These are phyloP conservation scores for Crocodylus rhombifer DNA, from an alignment of 2,797 vertebrate genomes.

Conservation along the genomic window DNA sequence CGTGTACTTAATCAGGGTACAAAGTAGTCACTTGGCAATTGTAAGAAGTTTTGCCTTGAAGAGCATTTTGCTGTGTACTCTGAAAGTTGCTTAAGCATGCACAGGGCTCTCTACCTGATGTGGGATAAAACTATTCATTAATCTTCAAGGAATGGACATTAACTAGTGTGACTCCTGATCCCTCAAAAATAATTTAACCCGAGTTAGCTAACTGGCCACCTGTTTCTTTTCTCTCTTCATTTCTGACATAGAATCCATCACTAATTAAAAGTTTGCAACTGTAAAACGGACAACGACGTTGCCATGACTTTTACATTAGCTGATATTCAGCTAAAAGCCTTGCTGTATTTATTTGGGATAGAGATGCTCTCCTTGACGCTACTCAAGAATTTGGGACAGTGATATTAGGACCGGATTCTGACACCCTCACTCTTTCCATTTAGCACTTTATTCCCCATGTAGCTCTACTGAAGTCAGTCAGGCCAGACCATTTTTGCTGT, in stretches of 20 bases:
- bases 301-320: background rate
- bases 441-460: background rate
- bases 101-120: too few species aligned
- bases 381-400: background rate
- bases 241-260: background rate
- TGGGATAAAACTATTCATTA: background rate
- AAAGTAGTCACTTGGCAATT: background rate
- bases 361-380: background rate
- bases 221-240: background rate
- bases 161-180: rapidly evolving
- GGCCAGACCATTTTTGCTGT: rapidly evolving
- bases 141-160: rapidly evolving
- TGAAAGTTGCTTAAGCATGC: background rate
- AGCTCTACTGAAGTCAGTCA: background rate
- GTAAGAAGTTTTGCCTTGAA: background rate
- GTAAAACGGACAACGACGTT: rapidly evolving
- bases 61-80: rapidly evolving
- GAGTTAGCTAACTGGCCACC: background rate
- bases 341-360: rapidly evolving
- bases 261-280: background rate
- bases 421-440: background rate
- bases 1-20: background rate
- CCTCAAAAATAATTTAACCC: background rate
- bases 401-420: background rate
- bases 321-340: background rate